Evolutionary conservation across 2,797 vertebrate genomes (phyloP).

Genomic region (Cyprinodon diabolis): DNA sequence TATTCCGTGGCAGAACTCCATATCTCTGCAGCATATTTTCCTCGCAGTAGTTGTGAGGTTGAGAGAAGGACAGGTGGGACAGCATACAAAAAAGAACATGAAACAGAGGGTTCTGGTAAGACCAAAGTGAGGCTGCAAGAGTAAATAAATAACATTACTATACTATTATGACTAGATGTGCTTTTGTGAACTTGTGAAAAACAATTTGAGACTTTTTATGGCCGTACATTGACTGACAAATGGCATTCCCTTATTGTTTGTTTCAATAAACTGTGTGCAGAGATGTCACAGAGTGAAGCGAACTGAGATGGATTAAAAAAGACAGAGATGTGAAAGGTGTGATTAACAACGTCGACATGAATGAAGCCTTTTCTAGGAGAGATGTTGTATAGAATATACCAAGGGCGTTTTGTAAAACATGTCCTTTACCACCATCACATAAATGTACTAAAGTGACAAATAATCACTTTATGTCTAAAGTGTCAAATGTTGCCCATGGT

Average conservation of each 20-base stretch:
- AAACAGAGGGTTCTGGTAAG: neutral
- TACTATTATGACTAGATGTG: neutral
- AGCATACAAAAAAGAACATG: constrained; percentile 3
- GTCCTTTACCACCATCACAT: neutral
- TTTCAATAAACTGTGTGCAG: constrained; percentile 20
- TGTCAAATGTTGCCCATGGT: too few species aligned
- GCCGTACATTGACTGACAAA: neutral
- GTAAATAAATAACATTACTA: constrained; percentile 4
- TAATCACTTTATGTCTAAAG: constrained; percentile 4
- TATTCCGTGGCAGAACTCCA: neutral
- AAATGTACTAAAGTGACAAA: constrained; percentile 14
- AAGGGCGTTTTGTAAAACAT: neutral
- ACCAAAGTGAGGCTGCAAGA: constrained; percentile 13
- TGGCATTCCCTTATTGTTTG: constrained; percentile 22
- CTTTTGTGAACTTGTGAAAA: constrained; percentile 31
- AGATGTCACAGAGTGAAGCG: constrained; percentile 4
- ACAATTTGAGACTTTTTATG: constrained; percentile 24
- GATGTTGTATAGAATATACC: too few species aligned
- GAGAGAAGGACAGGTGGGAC: constrained; percentile 1
- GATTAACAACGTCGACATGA: neutral
- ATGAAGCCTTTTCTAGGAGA: too few species aligned
- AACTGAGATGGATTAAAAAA: constrained; percentile 17
- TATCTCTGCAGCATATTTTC: neutral
- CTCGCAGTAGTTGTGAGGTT: neutral
- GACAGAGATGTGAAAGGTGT: constrained; percentile 9